Evolutionary conservation across 1,140 invertebrate genomes (phyloP), one percentile per base, ranked within the genome.

Genomic region (Drosophila parvula): DNA sequence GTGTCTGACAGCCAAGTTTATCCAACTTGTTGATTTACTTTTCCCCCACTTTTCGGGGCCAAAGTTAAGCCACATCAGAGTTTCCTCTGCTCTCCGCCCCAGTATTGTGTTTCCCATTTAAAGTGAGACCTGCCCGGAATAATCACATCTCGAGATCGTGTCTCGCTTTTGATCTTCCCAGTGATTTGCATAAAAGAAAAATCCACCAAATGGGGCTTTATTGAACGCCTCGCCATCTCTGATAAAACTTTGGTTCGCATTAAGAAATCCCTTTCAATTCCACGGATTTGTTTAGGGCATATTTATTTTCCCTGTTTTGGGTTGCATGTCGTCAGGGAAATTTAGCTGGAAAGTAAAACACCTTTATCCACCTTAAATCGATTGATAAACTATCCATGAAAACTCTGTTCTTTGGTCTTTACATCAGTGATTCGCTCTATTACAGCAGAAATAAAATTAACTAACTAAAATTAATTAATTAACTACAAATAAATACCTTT

Each of bases 1-100:
- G 79, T 86, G 83, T 82, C 73, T 81, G 74, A 88, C 58, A 75
- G 61, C 45, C 61, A 76, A 76, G 73, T 76, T 86, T 82, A 59
- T 73, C 75, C 83, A 88, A 86, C 83, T 86, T 86, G 83, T 86
- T 86, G 83, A 86, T 86, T 79, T 88, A 77, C 76, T 78, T 86
- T 75, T 77, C 64, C 65, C 44, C 43, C 61, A 71, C 34, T 65
- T 78, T 69, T 57, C 38, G 61, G 47, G n/a, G 12, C n/a, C 36
- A 50, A 73, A 73, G 65, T 73, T 73, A 71, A 73, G 34, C 69
- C 69, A 73, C 69, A 71, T 71, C 68, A 59, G 50, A 28, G 65
- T 71, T 59, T 58, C 67, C 51, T 9, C 27, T 28, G 28, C 36
- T 16, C 8, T 8, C 18, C 53, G 5, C 27, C 18, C 40, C 16